These are phyloP conservation scores for Malaclemys terrapin DNA, from an alignment of 2,113 vertebrate species.

Conservation along the genomic window DNA sequence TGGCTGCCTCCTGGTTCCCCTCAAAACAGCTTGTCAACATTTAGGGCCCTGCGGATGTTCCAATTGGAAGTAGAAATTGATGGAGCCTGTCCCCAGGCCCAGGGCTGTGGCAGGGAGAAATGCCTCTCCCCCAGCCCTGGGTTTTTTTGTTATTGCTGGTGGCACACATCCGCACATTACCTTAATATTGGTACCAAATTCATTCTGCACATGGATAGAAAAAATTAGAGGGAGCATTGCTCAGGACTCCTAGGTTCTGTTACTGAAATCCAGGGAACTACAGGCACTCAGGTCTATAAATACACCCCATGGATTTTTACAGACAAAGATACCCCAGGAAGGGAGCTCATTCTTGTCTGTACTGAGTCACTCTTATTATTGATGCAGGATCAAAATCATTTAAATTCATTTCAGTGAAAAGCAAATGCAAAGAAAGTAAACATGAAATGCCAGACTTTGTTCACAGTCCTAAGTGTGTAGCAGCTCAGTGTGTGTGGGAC, in stretches of 20 bases:
- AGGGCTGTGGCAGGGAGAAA: too few species aligned
- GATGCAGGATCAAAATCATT: background rate
- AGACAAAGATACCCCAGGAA: fast-evolving
- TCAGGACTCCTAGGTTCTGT: background rate
- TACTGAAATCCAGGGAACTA: background rate
- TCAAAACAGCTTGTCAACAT: background rate
- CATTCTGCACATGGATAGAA: too few species aligned
- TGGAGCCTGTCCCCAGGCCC: too few species aligned
- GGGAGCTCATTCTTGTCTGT: background rate
- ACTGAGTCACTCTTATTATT: background rate
- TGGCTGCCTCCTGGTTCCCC: constrained; percentile 30
- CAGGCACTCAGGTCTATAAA: background rate
- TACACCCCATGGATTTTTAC: background rate
- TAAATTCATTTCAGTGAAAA: background rate
- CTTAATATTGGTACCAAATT: too few species aligned
- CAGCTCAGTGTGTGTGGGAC: background rate
- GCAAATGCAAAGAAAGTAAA: fast-evolving
- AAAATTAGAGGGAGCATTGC: background rate
- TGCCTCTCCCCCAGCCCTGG: too few species aligned
- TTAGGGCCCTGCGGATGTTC: too few species aligned
- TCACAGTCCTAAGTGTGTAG: background rate
- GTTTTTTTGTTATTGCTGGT: too few species aligned
- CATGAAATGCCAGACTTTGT: background rate
- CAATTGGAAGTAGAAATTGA: too few species aligned
- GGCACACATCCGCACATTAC: too few species aligned